Evolutionary conservation across 2,797 vertebrate genomes (phyloP), one percentile per base, ranked within the genome.

Genomic region (Microctenopoma steveboyesi): DNA sequence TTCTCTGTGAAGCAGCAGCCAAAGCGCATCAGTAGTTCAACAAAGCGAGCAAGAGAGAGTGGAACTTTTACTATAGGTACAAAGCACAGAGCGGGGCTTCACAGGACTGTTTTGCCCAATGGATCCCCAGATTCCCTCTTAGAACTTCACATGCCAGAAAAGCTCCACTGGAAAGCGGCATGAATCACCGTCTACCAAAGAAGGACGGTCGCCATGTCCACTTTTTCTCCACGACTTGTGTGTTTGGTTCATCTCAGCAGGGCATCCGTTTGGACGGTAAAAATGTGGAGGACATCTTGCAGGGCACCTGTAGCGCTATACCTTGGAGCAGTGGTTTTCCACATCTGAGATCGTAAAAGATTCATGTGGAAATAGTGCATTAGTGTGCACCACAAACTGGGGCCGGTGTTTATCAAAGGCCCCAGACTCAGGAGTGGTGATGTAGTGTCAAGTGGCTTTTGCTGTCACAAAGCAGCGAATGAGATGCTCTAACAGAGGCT

Each of bases 321-420:
- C 37, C 65, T 42, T 33, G 9, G 28, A 75, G 68, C 59, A 65
- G 57, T 70, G 25, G 63, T 65, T 69, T 53, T 67, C 30, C 59
- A 64, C 78, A 83, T 76, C 65, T 58, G 43, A 64, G 69, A 72
- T 79, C 47, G 30, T 78, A 40, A 82, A 74, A 88, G 47, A 71
- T 72, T 69, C 48, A 81, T 18, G 37, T 45, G 18, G n/a, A 60
- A 77, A 72, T 30, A n/a, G 28, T 64, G 50, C 79, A 76, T 79
- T 67, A 62, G 74, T 16, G 62, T 40, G 72, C 30, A 3, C 33
- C 56, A 5, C 57, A 72, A 59, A 54, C 60, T 18, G 15, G 60
- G 61, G 54, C 35, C 2, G 27, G 16, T 64, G 71, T 81, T 79
- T 80, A 69, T 76, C 42, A 52, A 43, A 76, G 55, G 66, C 59